Percentiles rank a stretch among this genome's conserved stretches.
phyloP scores from a whole-genome alignment of 1,140 invertebrate species.

The Trachelipus rathkii region DNA sequence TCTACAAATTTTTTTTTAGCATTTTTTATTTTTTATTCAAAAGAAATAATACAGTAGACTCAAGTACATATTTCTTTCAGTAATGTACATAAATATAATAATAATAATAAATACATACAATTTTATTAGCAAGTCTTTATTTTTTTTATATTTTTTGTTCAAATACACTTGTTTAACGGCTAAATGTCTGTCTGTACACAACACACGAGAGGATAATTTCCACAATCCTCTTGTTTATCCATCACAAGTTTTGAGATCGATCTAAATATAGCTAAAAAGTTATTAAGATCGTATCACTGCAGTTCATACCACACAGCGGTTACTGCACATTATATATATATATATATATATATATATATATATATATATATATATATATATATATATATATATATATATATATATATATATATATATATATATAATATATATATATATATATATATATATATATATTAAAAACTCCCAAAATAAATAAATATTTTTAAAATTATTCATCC shows the following conservation, averaged over 20 bases:
- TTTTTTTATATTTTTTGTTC: neutral
- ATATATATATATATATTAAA: neutral
- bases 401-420: neutral
- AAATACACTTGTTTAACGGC: neutral
- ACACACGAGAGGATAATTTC: neutral
- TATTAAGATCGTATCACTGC: neutral
- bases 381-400: neutral
- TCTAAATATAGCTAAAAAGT: neutral
- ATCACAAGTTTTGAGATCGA: neutral
- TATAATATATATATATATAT: neutral
- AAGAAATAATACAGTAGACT: neutral
- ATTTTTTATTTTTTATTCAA: slow-evolving; percentile 1
- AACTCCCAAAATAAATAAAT: neutral
- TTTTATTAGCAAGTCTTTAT: neutral
- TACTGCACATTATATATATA: neutral
- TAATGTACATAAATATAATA: neutral
- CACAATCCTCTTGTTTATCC: neutral
- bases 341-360: neutral
- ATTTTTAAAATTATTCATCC: neutral
- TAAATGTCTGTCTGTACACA: neutral
- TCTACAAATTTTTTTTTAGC: neutral
- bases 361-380: neutral
- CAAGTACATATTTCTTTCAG: neutral
- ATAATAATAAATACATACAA: neutral
- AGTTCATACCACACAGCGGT: slow-evolving; percentile 6